Percentiles rank a stretch among this genome's conserved stretches.
phyloP scores from a whole-genome alignment of 2,888 invertebrate species.

The Hyppa rectilinea region DNA sequence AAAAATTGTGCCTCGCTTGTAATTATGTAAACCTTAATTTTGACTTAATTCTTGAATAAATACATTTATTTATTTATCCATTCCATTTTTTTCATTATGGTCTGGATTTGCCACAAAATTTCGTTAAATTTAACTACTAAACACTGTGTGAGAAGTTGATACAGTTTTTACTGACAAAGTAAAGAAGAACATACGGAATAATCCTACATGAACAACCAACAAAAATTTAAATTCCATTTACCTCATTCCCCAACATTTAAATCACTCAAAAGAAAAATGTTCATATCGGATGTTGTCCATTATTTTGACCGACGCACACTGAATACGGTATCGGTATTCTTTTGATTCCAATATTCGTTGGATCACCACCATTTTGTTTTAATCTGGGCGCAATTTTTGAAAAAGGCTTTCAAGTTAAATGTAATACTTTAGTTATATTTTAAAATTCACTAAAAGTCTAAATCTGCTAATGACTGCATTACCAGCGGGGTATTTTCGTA shows the following conservation, averaged over 20 bases:
- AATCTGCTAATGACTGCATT: background rate
- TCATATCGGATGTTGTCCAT: conserved; percentile 32
- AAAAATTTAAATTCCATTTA: background rate
- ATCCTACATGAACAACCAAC: background rate
- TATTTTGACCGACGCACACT: conserved; percentile 15
- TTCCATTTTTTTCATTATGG: no score
- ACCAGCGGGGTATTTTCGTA: no score
- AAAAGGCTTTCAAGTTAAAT: background rate
- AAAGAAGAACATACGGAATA: background rate
- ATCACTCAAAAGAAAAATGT: conserved; percentile 22
- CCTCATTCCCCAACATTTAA: conserved; percentile 10
- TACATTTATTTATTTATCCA: no score
- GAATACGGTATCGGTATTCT: conserved; percentile 34
- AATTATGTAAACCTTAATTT: no score
- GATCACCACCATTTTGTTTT: conserved; percentile 8
- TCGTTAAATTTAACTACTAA: background rate
- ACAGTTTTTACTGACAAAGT: background rate
- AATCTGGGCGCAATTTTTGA: background rate
- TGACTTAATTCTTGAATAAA: no score
- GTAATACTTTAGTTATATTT: background rate
- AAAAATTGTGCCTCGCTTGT: no score
- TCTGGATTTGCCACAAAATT: background rate
- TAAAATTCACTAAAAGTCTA: background rate
- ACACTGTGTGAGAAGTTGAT: background rate
- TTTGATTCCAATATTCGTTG: conserved; percentile 31